Base-by-base conservation (phyloP, 2,797 vertebrate genomes). In the Leuciscus waleckii region DNA sequence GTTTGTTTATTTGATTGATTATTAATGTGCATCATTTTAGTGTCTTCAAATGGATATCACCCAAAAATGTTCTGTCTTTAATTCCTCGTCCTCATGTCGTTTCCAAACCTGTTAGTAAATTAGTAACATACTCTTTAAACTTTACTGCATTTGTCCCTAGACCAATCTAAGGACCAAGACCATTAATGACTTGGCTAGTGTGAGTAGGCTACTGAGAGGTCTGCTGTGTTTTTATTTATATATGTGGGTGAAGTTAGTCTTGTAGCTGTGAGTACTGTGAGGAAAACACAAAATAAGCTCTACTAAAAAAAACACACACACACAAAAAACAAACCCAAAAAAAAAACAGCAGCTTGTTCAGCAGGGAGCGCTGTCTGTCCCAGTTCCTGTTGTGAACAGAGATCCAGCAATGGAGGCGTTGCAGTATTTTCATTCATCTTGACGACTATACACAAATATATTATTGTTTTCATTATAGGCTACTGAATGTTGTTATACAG, bases 221-320 rank as follows among this genome's bases (percentile, higher is more conserved):
- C 81, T 74, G 32, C 79, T 88, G 56, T 87, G 90, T 92, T 92
- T 91, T 89, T 87, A 74, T 93, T 91, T 86, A 67, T 91, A 87
- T 90, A 87, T 75, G 79, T 81, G 29, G 90, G 83, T 49, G 49
- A 85, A 41, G 86, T n/a, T 41, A 8, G 89, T 86, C 82, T 85
- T 89, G 86, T 87, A 86, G 82, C 90, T 91, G 92, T 26, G 70
- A 19, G 26, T 9, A 75, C 16, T 85, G 88, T 92, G 89, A 87
- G 89, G 87, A 76, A 63, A 84, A 88, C 89, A 94, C 93, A 94
- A 94, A 90, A 86, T 90, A 69, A 68, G 9, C 92, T 91, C 90
- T 93, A 92, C 94, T 92, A 89, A 90, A 26, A 87, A 89, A 46
- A 0, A 46, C 43, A 90, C 90, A 87, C 88, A 46, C 35, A 35